Conservation (phyloP, 2,888 invertebrate genomes). For the Caenorhabditis angaria region DNA sequence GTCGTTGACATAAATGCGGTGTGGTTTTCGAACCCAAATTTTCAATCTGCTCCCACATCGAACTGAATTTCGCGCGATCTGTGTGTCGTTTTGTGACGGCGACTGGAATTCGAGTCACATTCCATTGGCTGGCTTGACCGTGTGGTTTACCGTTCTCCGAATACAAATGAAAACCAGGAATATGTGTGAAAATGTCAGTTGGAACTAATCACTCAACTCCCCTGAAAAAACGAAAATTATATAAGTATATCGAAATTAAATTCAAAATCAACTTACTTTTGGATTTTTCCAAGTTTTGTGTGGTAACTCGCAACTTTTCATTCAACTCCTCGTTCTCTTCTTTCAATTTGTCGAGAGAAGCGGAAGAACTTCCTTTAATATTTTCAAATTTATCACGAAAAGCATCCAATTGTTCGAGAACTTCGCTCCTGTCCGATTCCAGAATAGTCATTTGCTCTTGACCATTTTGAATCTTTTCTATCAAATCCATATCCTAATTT, state of each 20-base stretch:
- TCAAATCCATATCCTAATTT: background rate
- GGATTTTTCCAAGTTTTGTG: background rate
- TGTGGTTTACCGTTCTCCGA: constrained; percentile 94
- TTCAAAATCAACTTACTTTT: background rate
- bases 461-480: background rate
- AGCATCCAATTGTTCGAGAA: background rate
- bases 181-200: constrained; percentile 94
- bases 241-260: no score
- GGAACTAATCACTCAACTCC: constrained; percentile 77
- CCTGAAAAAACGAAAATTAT: background rate
- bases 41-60: constrained; percentile 96
- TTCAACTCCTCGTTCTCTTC: background rate
- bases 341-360: background rate
- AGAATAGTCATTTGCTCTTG: background rate
- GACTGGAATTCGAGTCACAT: constrained; percentile 89
- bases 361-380: background rate
- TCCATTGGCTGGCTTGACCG: constrained; percentile 94
- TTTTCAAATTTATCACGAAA: background rate
- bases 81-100: constrained; percentile 93
- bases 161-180: constrained; percentile 95
- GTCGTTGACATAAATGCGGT: constrained; percentile 80
- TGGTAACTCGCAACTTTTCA: background rate
- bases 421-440: background rate
- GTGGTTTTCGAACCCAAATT: constrained; percentile 90
- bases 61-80: constrained; percentile 91